Conservation (phyloP, 2,888 invertebrate species). For the Malthinus flaveolus region DNA sequence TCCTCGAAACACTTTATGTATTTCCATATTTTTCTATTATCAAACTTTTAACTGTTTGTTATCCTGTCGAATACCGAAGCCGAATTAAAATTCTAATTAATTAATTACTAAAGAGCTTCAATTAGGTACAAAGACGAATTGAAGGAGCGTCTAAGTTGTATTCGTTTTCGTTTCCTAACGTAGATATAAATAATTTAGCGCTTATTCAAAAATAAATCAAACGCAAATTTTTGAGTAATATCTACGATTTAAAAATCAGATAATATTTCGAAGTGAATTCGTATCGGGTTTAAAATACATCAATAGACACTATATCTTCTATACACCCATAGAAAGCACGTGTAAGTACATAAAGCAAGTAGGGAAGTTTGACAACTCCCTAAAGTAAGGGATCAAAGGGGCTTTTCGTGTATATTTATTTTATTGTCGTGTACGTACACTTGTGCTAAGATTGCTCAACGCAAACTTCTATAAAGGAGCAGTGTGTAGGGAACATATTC, state of each 20-base stretch:
- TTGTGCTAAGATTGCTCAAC: conserved; percentile 50
- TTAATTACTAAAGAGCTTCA: too few species aligned
- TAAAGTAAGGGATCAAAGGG: conserved; percentile 48
- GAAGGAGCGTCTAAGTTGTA: too few species aligned
- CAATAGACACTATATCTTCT: conserved; percentile 3
- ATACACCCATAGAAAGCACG: conserved; percentile 15
- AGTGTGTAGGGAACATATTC: conserved; percentile 18
- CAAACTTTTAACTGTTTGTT: too few species aligned
- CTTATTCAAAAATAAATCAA: too few species aligned
- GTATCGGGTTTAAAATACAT: conserved; percentile 2
- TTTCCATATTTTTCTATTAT: too few species aligned
- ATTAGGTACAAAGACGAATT: too few species aligned
- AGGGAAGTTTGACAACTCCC: conserved; percentile 24
- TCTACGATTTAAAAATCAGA: not conserved
- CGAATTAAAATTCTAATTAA: too few species aligned
- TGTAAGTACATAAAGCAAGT: conserved; percentile 19
- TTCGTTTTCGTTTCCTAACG: too few species aligned
- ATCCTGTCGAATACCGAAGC: too few species aligned
- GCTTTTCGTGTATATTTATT: conserved; percentile 52
- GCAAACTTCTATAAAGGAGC: conserved; percentile 18
- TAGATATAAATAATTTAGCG: too few species aligned
- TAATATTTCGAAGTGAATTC: not conserved
- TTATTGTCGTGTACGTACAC: conserved; percentile 54
- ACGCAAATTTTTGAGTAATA: too few species aligned
- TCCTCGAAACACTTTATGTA: too few species aligned